phyloP scores from a whole-genome alignment of 2,797 vertebrate genomes.

The Danio choprae region DNA sequence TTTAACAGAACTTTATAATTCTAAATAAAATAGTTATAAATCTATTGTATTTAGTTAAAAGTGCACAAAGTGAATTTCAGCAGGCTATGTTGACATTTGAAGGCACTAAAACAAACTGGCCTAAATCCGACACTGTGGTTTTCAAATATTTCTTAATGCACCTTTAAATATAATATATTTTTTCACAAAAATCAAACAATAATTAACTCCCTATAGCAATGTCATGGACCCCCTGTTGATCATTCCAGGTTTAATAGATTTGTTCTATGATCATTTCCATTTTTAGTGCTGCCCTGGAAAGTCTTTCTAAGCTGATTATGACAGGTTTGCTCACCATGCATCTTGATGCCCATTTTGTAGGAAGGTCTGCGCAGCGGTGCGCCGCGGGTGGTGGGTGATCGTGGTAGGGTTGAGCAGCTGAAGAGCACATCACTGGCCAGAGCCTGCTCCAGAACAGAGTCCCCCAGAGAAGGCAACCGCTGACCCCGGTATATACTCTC shows the following conservation, averaged over 20 bases:
- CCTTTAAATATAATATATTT: background rate
- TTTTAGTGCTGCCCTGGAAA: background rate
- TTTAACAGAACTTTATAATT: background rate
- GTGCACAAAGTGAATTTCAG: too few relatives aligned
- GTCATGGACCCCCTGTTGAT: background rate
- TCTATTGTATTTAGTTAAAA: background rate
- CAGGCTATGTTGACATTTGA: too few relatives aligned
- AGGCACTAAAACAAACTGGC: too few relatives aligned
- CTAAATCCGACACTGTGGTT: too few relatives aligned
- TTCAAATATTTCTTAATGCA: too few relatives aligned
- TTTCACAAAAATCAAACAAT: background rate
- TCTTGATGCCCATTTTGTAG: conserved; percentile 94
- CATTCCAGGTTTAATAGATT: background rate
- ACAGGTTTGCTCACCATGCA: conserved; percentile 82
- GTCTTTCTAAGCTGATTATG: background rate
- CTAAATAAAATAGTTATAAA: background rate
- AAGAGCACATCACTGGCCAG: conserved; percentile 91
- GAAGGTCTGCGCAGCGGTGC: conserved; percentile 92
- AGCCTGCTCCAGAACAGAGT: conserved; percentile 80
- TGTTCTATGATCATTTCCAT: background rate
- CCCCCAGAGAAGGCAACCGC: conserved; percentile 86
- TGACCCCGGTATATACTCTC: conserved; percentile 98
- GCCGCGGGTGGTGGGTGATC: conserved; percentile 93
- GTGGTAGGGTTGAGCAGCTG: conserved; percentile 91
- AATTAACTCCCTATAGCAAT: background rate